Percentiles rank a stretch among this genome's conserved stretches.
These are phyloP conservation scores for Dermolepida albohirtum DNA, from an alignment of 2,888 invertebrate species.

Conservation along the genomic window DNA sequence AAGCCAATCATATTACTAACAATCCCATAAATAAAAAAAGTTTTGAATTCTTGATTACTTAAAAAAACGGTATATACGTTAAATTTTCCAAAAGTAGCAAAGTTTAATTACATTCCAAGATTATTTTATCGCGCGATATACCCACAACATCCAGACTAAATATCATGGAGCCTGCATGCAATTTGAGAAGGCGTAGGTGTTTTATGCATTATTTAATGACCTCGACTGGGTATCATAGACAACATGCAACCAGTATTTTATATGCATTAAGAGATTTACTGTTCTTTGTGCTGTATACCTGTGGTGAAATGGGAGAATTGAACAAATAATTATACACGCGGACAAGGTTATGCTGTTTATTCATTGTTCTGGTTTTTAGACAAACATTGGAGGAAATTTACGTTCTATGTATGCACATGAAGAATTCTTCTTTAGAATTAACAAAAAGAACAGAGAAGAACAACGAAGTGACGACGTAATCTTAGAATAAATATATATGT, in stretches of 20 bases:
- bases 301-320: slow-evolving; percentile 2
- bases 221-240: slow-evolving; percentile 10
- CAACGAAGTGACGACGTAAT: no score
- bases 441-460: no score
- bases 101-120: no score
- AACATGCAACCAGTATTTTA: slow-evolving; percentile 9
- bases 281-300: slow-evolving; percentile 16
- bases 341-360: slow-evolving; percentile 15
- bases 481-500: no score
- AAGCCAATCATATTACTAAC: no score
- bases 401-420: not conserved
- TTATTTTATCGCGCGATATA: slow-evolving; percentile 7
- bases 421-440: not conserved
- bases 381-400: slow-evolving; percentile 14
- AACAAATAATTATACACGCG: slow-evolving; percentile 17
- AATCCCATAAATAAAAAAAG: no score
- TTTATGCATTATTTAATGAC: slow-evolving; percentile 24
- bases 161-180: slow-evolving; percentile 14
- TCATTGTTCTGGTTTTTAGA: slow-evolving; percentile 12
- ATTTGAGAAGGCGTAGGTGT: slow-evolving; percentile 30
- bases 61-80: no score
- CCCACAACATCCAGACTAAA: slow-evolving; percentile 21
- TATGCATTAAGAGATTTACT: slow-evolving; percentile 7
- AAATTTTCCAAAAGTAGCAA: no score
- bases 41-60: no score